phyloP scores from a whole-genome alignment of 1,140 invertebrate genomes.

The Plodia interpunctella region DNA sequence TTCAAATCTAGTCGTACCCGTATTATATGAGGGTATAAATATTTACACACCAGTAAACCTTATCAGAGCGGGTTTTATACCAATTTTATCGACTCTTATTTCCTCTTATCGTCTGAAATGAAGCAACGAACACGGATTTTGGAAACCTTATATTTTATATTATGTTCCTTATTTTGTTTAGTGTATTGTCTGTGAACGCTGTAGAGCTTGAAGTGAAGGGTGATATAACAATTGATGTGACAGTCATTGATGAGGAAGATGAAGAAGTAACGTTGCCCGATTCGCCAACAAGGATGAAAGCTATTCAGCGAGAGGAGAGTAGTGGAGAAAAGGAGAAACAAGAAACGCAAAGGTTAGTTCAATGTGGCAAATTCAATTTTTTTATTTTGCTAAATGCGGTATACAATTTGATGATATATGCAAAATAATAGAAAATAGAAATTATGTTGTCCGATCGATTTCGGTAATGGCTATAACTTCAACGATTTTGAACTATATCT shows the following conservation, averaged over 20 bases:
- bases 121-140: not conserved
- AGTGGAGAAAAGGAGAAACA: not conserved
- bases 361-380: too few relatives aligned
- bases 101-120: not conserved
- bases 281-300: not conserved
- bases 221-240: not conserved
- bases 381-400: too few relatives aligned
- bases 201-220: not conserved
- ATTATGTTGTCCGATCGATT: too few relatives aligned
- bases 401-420: too few relatives aligned
- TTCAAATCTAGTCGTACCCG: not conserved
- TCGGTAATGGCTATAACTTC: too few relatives aligned
- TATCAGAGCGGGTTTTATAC: conserved; percentile 2
- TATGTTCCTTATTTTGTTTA: not conserved
- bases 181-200: not conserved
- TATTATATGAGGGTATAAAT: not conserved
- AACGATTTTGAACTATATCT: too few relatives aligned
- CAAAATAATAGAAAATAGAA: too few relatives aligned
- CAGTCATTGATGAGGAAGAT: not conserved
- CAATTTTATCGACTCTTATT: conserved; percentile 10
- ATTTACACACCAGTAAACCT: conserved; percentile 8
- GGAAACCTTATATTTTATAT: not conserved
- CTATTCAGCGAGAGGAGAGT: not conserved
- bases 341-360: not conserved
- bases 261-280: too few relatives aligned